Evolutionary conservation across 2,797 vertebrate genomes (phyloP).

Genomic region (Spondyliosoma cantharus): DNA sequence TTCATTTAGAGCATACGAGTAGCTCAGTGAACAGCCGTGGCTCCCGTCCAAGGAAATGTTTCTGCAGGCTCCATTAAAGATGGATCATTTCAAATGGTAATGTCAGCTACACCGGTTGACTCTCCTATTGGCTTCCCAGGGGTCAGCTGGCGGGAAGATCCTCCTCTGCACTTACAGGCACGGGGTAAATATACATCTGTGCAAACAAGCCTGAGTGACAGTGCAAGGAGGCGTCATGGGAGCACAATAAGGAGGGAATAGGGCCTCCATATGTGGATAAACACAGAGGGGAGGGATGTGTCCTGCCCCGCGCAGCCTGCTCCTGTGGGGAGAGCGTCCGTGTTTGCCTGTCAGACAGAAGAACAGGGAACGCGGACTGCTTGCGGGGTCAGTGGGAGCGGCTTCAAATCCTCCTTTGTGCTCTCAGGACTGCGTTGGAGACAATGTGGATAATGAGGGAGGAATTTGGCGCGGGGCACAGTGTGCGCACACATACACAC

Average conservation of each 20-base stretch:
- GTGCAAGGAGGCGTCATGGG: constrained; percentile 50
- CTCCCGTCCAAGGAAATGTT: constrained; percentile 67
- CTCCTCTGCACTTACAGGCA: constrained; percentile 61
- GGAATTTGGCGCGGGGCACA: constrained; percentile 64
- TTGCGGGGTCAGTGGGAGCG: constrained; percentile 77
- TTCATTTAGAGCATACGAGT: constrained; percentile 76
- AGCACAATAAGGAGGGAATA: constrained; percentile 52
- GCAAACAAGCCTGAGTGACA: constrained; percentile 80
- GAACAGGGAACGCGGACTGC: constrained; percentile 62
- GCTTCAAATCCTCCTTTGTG: constrained; percentile 75
- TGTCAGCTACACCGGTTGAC: constrained; percentile 65
- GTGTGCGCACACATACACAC: background rate
- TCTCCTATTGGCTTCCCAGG: constrained; percentile 59
- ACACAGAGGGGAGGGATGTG: constrained; percentile 43
- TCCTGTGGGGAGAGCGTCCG: constrained; percentile 52
- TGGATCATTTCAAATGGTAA: constrained; percentile 76
- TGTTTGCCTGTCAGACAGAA: constrained; percentile 70
- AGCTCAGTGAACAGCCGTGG: constrained; percentile 71
- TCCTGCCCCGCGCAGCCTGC: constrained; percentile 40
- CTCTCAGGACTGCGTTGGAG: constrained; percentile 61
- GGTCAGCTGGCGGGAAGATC: constrained; percentile 67
- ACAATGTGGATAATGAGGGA: constrained; percentile 79
- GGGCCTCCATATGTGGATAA: constrained; percentile 65
- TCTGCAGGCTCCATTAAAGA: constrained; percentile 76
- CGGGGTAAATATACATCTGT: constrained; percentile 82